A percentile compares a stretch with the other conserved stretches of the same genome.
Evolutionary conservation across 2,797 vertebrate species (phyloP).

Genomic region (Poecile montanus): DNA sequence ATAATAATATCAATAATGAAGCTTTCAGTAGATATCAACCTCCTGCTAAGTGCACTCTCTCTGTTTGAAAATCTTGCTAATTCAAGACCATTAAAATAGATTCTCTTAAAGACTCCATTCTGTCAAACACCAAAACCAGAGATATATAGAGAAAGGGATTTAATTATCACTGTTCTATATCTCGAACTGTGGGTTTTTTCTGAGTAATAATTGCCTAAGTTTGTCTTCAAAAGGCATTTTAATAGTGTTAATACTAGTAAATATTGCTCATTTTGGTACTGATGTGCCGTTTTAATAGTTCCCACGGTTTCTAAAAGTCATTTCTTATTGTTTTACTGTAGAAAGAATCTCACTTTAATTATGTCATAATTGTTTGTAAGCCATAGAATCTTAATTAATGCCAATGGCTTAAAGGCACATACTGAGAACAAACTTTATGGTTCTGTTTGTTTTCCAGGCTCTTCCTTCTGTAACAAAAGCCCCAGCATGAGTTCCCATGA

Average conservation of each 20-base stretch:
- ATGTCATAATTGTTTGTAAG: slow-evolving; percentile 84
- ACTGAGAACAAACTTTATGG: slow-evolving; percentile 68
- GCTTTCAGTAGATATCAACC: slow-evolving; percentile 63
- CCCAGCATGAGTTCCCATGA: neutral
- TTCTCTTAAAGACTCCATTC: slow-evolving; percentile 77
- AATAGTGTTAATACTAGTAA: slow-evolving; percentile 83
- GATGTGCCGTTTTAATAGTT: slow-evolving; percentile 79
- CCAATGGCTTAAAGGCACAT: slow-evolving; percentile 78
- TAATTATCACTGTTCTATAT: slow-evolving; percentile 81
- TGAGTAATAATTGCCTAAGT: slow-evolving; percentile 80
- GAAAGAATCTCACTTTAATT: slow-evolving; percentile 83
- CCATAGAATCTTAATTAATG: slow-evolving; percentile 84
- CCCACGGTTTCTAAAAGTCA: slow-evolving; percentile 79
- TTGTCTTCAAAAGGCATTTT: slow-evolving; percentile 83
- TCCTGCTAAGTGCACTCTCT: slow-evolving; percentile 73
- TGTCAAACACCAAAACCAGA: slow-evolving; percentile 78
- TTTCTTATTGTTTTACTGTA: slow-evolving; percentile 83
- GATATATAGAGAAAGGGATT: slow-evolving; percentile 75
- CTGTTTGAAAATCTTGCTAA: slow-evolving; percentile 78
- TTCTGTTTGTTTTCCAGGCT: slow-evolving; percentile 71
- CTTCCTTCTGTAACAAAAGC: slow-evolving; percentile 42
- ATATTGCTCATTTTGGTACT: slow-evolving; percentile 83
- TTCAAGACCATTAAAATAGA: slow-evolving; percentile 78
- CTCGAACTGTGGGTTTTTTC: slow-evolving; percentile 72
- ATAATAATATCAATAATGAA: slow-evolving; percentile 67